phyloP scores from a whole-genome alignment of 2,888 invertebrate genomes.

The Halocaridina rubra region DNA sequence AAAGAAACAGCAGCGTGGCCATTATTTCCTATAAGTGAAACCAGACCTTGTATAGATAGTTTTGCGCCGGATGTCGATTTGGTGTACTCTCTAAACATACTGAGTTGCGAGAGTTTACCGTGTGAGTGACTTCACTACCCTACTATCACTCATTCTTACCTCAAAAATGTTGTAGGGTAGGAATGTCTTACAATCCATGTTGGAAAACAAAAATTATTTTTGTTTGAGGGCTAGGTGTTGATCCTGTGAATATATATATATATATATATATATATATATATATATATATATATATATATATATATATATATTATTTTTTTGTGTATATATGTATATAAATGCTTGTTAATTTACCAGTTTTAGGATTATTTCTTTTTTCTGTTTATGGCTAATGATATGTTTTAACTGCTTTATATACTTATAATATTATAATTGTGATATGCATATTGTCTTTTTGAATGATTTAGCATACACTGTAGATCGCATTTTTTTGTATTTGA shows the following conservation, averaged over 20 bases:
- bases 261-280: constrained; percentile 2
- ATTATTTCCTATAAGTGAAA: too few species aligned
- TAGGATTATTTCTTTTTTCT: background rate
- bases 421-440: background rate
- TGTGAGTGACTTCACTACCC: too few species aligned
- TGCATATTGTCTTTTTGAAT: background rate
- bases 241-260: constrained; percentile 7
- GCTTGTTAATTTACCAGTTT: too few species aligned
- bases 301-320: background rate
- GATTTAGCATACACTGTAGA: background rate
- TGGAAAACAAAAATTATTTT: background rate
- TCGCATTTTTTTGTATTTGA: background rate
- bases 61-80: background rate
- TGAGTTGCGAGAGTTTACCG: too few species aligned
- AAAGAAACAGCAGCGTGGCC: too few species aligned
- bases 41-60: too few species aligned
- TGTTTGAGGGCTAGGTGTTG: background rate
- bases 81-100: background rate
- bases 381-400: background rate
- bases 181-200: background rate
- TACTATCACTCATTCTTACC: too few species aligned
- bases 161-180: too few species aligned
- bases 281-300: background rate
- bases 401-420: background rate
- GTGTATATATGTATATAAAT: background rate